Conservation (phyloP, 2,888 invertebrate species). For the Gnatocerus cornutus region DNA sequence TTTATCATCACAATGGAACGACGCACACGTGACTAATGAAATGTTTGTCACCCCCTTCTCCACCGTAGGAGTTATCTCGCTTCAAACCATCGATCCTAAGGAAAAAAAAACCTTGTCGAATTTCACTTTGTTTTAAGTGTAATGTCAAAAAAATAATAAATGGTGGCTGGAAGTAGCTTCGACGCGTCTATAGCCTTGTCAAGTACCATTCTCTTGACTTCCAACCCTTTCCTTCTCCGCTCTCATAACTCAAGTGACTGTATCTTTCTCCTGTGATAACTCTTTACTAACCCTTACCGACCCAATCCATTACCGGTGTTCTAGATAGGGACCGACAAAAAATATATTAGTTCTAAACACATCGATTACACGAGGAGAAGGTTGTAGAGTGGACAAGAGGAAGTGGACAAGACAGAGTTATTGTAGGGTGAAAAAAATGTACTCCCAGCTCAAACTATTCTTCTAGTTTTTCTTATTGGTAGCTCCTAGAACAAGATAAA, state of each 20-base stretch:
- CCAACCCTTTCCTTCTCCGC: constrained; percentile 53
- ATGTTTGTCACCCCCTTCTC: constrained; percentile 21
- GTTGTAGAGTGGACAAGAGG: neutral
- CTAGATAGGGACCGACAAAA: constrained; percentile 43
- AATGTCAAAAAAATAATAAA: constrained; percentile 47
- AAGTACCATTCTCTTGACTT: constrained; percentile 54
- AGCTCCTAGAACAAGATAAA: too few relatives aligned
- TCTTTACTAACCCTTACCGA: constrained; percentile 54
- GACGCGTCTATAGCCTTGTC: constrained; percentile 48
- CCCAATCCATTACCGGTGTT: constrained; percentile 48
- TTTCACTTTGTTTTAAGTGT: constrained; percentile 39
- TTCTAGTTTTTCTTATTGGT: too few relatives aligned
- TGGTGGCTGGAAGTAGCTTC: constrained; percentile 35
- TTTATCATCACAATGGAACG: constrained; percentile 39
- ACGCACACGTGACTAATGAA: constrained; percentile 44
- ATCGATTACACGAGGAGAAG: constrained; percentile 17
- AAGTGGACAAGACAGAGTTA: neutral
- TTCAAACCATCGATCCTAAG: constrained; percentile 9
- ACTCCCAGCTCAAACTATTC: too few relatives aligned
- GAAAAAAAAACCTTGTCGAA: constrained; percentile 16
- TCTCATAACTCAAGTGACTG: constrained; percentile 55
- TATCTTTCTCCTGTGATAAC: constrained; percentile 49
- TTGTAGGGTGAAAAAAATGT: neutral
- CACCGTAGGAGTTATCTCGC: neutral
- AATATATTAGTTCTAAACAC: constrained; percentile 47